Conservation (phyloP, 2,797 vertebrate species). For the Agapornis canus region DNA sequence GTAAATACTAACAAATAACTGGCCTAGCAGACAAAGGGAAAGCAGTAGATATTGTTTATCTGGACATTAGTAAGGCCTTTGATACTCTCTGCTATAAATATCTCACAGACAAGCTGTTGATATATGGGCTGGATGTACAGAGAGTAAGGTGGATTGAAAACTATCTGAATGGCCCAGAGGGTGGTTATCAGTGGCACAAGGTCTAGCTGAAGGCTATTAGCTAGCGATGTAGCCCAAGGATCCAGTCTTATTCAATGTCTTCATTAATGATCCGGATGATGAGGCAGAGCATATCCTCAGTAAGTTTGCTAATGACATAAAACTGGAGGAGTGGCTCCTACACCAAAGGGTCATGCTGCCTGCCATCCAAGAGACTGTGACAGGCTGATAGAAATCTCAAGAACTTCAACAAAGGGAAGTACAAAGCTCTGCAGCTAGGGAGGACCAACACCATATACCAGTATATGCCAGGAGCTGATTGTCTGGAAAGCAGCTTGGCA, state of each 20-base stretch:
- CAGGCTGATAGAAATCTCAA: not conserved
- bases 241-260: not conserved
- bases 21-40: not conserved
- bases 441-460: not conserved
- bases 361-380: not conserved
- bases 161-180: not conserved
- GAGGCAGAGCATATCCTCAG: not conserved
- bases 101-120: not conserved
- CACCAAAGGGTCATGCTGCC: not conserved
- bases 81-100: not conserved
- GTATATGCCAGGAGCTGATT: not conserved
- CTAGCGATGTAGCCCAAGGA: accelerated
- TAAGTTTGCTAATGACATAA: too few relatives aligned
- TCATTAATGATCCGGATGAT: not conserved
- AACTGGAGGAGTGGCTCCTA: not conserved
- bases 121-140: not conserved
- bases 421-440: not conserved
- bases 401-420: not conserved
- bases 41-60: not conserved
- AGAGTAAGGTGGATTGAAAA: not conserved
- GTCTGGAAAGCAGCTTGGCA: not conserved
- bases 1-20: not conserved
- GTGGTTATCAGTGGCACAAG: not conserved
- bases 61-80: not conserved
- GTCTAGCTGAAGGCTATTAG: not conserved